Percentiles rank a stretch among this genome's conserved stretches.
phyloP scores from a whole-genome alignment of 2,797 vertebrate species.

The Toxotes lorentzi region DNA sequence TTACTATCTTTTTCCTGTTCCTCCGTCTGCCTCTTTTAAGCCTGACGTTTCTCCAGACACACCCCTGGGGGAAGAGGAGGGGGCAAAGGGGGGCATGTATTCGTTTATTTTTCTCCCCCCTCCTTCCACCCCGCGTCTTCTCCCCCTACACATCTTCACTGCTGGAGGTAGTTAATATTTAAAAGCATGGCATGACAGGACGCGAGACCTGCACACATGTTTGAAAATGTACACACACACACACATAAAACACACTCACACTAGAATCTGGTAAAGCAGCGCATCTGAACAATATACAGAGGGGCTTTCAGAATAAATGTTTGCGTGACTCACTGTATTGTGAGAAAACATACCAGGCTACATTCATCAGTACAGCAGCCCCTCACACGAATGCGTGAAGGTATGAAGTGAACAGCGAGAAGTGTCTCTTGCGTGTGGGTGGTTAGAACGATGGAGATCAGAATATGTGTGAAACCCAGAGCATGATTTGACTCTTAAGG shows the following conservation, averaged over 20 bases:
- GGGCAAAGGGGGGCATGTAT: conserved; percentile 77
- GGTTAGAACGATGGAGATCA: conserved; percentile 45
- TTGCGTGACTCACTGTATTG: conserved; percentile 33
- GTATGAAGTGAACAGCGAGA: conserved; percentile 31
- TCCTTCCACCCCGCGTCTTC: conserved; percentile 63
- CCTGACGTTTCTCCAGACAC: conserved; percentile 74
- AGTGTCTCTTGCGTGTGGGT: conserved; percentile 42
- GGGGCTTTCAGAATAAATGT: conserved; percentile 34
- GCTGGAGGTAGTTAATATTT: conserved; percentile 88
- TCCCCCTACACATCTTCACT: conserved; percentile 84
- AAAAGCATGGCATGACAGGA: conserved; percentile 82
- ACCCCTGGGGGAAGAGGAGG: conserved; percentile 71
- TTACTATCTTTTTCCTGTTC: conserved; percentile 27
- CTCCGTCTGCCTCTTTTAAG: conserved; percentile 41
- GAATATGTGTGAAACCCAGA: conserved; percentile 43
- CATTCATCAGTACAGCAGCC: conserved; percentile 24
- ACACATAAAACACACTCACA: conserved; percentile 2
- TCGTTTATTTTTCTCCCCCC: conserved; percentile 83
- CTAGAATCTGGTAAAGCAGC: conserved; percentile 26
- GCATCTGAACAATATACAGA: conserved; percentile 46
- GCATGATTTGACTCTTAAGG: conserved; percentile 58
- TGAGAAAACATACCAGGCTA: conserved; percentile 27
- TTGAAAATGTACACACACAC: conserved; percentile 47
- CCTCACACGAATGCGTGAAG: conserved; percentile 6
- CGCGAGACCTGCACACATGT: conserved; percentile 71